Evolutionary conservation across 2,888 invertebrate species (phyloP).

Genomic region (Horisme vitalbata): DNA sequence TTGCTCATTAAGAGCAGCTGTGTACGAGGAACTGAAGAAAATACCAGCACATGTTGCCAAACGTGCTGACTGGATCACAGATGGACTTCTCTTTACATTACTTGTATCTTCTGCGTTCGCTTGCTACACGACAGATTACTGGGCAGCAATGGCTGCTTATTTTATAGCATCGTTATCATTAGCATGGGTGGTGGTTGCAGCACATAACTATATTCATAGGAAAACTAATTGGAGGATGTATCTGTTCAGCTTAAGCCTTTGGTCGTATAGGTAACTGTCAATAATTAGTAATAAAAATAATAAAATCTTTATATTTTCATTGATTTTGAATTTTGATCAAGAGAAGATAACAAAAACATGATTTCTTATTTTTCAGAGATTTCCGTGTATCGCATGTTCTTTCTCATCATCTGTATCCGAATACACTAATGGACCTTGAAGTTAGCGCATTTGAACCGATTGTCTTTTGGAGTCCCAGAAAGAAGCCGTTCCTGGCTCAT

Average conservation of each 20-base stretch:
- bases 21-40: slow-evolving; percentile 79
- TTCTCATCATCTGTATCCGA: slow-evolving; percentile 91
- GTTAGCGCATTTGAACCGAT: slow-evolving; percentile 86
- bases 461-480: slow-evolving; percentile 85
- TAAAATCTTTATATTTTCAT: too few relatives aligned
- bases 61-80: slow-evolving; percentile 59
- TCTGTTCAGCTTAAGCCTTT: slow-evolving; percentile 17
- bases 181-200: slow-evolving; percentile 82
- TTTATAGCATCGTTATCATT: slow-evolving; percentile 81
- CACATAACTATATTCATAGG: slow-evolving; percentile 90
- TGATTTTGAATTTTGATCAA: background rate
- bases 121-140: slow-evolving; percentile 46
- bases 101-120: slow-evolving; percentile 50
- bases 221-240: slow-evolving; percentile 25
- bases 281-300: too few relatives aligned
- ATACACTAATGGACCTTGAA: slow-evolving; percentile 89
- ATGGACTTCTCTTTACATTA: slow-evolving; percentile 59
- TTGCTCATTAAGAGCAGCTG: slow-evolving; percentile 85
- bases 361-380: slow-evolving; percentile 76
- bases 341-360: too few relatives aligned
- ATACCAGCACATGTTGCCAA: slow-evolving; percentile 63
- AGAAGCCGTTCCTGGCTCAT: slow-evolving; percentile 70
- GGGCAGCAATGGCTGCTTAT: slow-evolving; percentile 52
- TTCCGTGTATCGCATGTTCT: slow-evolving; percentile 90
- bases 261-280: slow-evolving; percentile 26